These are phyloP conservation scores for Formicarius rufipectus DNA, from an alignment of 2,113 vertebrate species.

Conservation along the genomic window DNA sequence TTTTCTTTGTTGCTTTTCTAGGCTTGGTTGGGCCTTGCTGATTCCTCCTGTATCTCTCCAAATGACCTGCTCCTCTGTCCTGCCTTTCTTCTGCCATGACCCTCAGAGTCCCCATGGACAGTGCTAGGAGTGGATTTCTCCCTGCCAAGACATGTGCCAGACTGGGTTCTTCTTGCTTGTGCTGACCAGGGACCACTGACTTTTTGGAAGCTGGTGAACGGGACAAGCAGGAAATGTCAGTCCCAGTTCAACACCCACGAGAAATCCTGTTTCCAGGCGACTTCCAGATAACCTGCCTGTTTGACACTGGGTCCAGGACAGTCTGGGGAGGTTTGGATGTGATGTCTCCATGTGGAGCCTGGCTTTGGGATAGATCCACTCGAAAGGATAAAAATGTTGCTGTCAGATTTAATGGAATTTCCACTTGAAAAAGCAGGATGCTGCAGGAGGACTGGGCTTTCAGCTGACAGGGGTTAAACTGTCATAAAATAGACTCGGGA, in stretches of 20 bases:
- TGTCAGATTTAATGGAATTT: background rate
- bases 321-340: background rate
- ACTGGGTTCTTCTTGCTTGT: background rate
- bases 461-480: too few species aligned
- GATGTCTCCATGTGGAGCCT: background rate
- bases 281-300: background rate
- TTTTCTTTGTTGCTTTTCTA: background rate
- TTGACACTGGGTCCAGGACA: background rate
- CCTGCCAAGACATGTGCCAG: background rate
- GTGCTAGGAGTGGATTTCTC: background rate
- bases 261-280: background rate
- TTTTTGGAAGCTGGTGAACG: background rate
- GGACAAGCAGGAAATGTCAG: background rate
- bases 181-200: background rate
- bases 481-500: too few species aligned
- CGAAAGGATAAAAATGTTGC: background rate
- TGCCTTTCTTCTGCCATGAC: background rate
- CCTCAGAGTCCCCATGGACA: fast-evolving
- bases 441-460: background rate
- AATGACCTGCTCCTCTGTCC: background rate
- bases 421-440: background rate
- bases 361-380: background rate
- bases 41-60: background rate
- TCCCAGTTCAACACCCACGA: background rate
- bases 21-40: background rate